Conservation (phyloP, 1,140 invertebrate genomes). For the Stenopsyche tienmushanensis region DNA sequence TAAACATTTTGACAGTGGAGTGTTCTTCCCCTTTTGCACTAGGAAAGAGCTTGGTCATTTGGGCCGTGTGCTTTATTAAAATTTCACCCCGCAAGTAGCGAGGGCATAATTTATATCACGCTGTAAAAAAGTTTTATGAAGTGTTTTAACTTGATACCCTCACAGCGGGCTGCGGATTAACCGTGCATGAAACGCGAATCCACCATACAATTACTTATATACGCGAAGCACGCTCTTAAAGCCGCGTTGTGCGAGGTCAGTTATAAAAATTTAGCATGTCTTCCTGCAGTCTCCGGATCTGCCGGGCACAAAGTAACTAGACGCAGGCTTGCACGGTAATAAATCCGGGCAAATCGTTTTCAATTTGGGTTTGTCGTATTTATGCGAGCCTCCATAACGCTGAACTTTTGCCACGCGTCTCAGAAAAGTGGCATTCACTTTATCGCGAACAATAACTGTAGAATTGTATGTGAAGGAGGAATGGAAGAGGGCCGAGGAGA, state of each 20-base stretch:
- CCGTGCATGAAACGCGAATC: background rate
- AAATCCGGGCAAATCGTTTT: slow-evolving; percentile 26
- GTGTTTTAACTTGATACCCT: slow-evolving; percentile 26
- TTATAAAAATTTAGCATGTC: no score
- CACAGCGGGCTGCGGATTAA: slow-evolving; percentile 5
- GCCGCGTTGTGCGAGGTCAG: no score
- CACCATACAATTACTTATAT: no score
- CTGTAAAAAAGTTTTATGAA: slow-evolving; percentile 38
- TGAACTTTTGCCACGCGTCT: slow-evolving; percentile 14
- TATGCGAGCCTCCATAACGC: slow-evolving; percentile 4
- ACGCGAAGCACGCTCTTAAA: no score
- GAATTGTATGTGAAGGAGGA: slow-evolving; percentile 18
- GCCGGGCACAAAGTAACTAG: no score
- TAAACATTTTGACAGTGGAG: slow-evolving; percentile 42
- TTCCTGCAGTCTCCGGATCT: no score
- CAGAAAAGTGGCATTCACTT: slow-evolving; percentile 24
- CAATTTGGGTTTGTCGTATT: slow-evolving; percentile 26
- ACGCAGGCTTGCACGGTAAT: no score
- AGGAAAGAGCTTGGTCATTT: slow-evolving; percentile 34
- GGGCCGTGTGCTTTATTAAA: slow-evolving; percentile 38
- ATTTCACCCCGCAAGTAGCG: slow-evolving; percentile 20
- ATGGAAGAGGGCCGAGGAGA: background rate
- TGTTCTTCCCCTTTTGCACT: slow-evolving; percentile 13
- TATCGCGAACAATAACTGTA: slow-evolving; percentile 29
- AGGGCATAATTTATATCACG: slow-evolving; percentile 32